These are phyloP conservation scores for Actinemys pallida DNA, from an alignment of 2,113 vertebrate genomes.

Conservation along the genomic window DNA sequence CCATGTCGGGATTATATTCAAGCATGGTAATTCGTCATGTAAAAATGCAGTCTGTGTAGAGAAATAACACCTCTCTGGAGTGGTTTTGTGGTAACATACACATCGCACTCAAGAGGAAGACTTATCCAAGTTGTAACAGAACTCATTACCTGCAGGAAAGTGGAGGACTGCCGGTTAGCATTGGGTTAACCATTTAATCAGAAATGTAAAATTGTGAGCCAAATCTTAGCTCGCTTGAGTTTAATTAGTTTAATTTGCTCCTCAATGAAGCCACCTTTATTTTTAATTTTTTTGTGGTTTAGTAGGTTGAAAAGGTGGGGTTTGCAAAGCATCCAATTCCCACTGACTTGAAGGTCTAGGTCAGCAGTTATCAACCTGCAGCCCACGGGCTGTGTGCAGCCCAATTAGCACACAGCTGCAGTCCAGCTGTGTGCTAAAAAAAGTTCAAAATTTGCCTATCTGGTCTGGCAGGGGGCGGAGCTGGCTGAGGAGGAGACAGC, in stretches of 20 bases:
- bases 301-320: background rate
- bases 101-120: background rate
- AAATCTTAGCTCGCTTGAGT: background rate
- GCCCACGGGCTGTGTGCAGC: too few relatives aligned
- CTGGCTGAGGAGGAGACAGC: too few relatives aligned
- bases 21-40: background rate
- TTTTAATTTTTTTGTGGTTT: background rate
- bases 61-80: background rate
- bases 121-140: background rate
- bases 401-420: too few relatives aligned
- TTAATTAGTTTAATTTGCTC: background rate
- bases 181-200: too few relatives aligned
- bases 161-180: background rate
- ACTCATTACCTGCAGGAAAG: background rate
- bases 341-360: conserved; percentile 6
- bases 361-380: too few relatives aligned
- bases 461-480: too few relatives aligned
- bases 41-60: background rate
- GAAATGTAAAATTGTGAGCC: too few relatives aligned
- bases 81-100: background rate
- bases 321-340: background rate
- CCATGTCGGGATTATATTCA: background rate
- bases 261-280: background rate
- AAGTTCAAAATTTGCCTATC: too few relatives aligned
- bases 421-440: too few relatives aligned